phyloP scores from a whole-genome alignment of 2,113 vertebrate species.

The Bubo scandiacus region DNA sequence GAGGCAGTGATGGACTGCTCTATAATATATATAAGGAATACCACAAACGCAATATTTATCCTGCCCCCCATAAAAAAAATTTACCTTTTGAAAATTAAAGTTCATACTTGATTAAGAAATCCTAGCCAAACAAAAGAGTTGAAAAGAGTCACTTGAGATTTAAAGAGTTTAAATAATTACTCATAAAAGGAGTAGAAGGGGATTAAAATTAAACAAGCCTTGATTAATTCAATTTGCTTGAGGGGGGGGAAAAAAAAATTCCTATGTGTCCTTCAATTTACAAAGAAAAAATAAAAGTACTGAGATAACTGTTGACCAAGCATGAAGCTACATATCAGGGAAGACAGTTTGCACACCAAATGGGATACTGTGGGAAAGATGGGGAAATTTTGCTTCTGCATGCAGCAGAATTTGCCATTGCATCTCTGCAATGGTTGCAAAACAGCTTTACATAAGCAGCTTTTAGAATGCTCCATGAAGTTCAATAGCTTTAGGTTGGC shows the following conservation, averaged over 20 bases:
- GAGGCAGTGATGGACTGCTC: not conserved
- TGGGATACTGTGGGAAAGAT: not conserved
- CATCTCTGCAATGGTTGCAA: not conserved
- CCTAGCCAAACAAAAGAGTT: not conserved
- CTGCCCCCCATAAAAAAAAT: not conserved
- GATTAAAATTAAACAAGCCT: not conserved
- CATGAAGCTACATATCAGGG: not conserved
- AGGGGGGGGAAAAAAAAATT: not conserved
- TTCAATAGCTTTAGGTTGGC: slow-evolving; percentile 15
- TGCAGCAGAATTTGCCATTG: not conserved
- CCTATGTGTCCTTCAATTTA: not conserved
- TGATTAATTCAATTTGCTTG: not conserved
- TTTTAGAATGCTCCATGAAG: slow-evolving; percentile 24
- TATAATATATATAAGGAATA: not conserved
- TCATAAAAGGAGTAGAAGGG: not conserved
- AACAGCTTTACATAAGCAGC: slow-evolving; percentile 43
- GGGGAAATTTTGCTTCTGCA: not conserved
- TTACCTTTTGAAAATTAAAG: not conserved
- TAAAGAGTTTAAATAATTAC: not conserved
- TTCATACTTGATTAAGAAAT: not conserved
- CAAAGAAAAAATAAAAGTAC: not conserved
- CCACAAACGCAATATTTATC: not conserved
- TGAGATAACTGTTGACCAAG: not conserved
- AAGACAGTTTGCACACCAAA: not conserved
- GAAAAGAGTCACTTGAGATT: not conserved